Conservation (phyloP, 2,113 vertebrate species). For the Suncus etruscus region DNA sequence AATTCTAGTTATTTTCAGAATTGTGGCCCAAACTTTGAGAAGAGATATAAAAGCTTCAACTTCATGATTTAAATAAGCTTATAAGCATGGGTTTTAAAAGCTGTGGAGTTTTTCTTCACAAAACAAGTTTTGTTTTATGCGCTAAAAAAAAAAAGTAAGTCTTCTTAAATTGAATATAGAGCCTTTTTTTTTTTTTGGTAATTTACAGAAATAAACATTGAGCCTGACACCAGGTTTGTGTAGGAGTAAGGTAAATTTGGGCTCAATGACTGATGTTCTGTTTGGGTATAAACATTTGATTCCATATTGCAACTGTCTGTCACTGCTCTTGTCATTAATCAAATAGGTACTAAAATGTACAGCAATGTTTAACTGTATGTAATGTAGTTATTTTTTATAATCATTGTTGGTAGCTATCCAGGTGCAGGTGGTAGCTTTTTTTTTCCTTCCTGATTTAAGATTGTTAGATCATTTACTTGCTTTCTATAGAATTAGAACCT, state of each 20-base stretch:
- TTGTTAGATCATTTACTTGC: constrained; percentile 41
- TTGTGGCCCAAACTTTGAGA: too few relatives aligned
- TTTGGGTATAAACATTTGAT: constrained; percentile 79
- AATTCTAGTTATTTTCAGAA: constrained; percentile 19
- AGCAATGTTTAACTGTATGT: constrained; percentile 67
- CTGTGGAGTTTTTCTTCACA: constrained; percentile 30
- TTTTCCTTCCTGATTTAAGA: constrained; percentile 32
- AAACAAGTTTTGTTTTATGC: constrained; percentile 13
- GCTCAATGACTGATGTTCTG: constrained; percentile 75
- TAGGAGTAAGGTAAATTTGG: constrained; percentile 79
- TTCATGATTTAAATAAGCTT: constrained; percentile 20
- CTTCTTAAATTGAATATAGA: constrained; percentile 47
- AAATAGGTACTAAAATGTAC: constrained; percentile 75
- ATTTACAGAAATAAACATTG: constrained; percentile 75
- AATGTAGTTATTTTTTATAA: constrained; percentile 69
- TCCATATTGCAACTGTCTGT: constrained; percentile 82
- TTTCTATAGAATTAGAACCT: constrained; percentile 40
- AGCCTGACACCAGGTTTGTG: constrained; percentile 68
- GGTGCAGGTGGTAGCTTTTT: constrained; percentile 66
- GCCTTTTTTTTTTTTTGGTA: constrained; percentile 67
- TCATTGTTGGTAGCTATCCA: constrained; percentile 68
- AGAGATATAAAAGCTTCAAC: constrained; percentile 55
- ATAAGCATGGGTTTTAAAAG: neutral
- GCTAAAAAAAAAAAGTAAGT: constrained; percentile 21
- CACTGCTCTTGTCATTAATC: constrained; percentile 77